Conservation (phyloP, 2,797 vertebrate genomes). For the Sitta carolinensis region DNA sequence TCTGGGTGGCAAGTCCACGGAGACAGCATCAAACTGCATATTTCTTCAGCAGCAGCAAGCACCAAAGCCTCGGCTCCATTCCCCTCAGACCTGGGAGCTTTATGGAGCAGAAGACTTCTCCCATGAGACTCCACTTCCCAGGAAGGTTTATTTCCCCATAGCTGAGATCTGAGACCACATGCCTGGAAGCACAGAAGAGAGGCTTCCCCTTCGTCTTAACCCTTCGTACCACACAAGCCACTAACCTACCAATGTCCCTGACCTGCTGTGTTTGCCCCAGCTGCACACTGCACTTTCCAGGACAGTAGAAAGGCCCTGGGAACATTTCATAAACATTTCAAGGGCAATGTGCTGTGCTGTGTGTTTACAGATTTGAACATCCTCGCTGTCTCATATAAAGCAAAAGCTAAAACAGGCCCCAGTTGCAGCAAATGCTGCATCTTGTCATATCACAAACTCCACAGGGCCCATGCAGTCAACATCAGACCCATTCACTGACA, state of each 20-base stretch:
- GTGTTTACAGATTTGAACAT: background rate
- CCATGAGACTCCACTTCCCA: background rate
- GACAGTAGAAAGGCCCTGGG: background rate
- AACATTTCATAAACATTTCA: background rate
- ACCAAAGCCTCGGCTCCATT: background rate
- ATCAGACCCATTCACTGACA: background rate
- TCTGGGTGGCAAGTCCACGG: background rate
- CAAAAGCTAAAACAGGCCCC: background rate
- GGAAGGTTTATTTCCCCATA: conserved; percentile 11
- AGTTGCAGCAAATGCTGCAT: background rate
- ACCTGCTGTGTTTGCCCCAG: background rate
- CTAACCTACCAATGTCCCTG: background rate
- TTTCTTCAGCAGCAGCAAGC: background rate
- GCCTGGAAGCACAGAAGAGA: background rate
- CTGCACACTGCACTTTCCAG: background rate
- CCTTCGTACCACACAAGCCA: accelerated
- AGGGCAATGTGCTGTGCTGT: background rate
- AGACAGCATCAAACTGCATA: background rate
- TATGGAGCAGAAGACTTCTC: background rate
- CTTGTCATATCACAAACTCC: background rate
- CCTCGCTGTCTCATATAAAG: background rate
- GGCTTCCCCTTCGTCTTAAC: background rate
- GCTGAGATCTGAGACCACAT: background rate
- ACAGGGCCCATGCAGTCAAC: background rate
- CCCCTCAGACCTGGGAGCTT: background rate